Evolutionary conservation across 2,888 invertebrate genomes (phyloP), one percentile per base, ranked within the genome.

Genomic region (Calameuta idolon): DNA sequence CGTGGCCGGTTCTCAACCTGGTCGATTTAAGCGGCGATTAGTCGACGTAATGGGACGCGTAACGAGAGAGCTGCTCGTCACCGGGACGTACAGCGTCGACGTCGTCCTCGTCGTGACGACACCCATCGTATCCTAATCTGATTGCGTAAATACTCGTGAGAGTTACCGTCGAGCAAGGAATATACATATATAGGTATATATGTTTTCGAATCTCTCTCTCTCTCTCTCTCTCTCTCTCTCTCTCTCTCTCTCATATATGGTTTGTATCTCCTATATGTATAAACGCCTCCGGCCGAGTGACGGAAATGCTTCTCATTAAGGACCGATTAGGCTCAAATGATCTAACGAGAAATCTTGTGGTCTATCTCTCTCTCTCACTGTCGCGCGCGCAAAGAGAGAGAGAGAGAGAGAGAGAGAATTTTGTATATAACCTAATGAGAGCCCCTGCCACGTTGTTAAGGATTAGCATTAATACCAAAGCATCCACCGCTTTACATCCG

Each of bases 241-340:
- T 69, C 69, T 69, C 69, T 69, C 23, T 69, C 40, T 4, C 40
- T 4, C 12, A 0, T 5, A 1, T 40, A 23, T 23, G 55, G 2
- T 23, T 55, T 23, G 9, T 9, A 23, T 55, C 23, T 55, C 9
- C 2, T 55, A 55, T 55, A n/a, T n/a, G n/a, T n/a, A 5, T 2
- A 9, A 55, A 23, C 23, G 9, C 55, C 55, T 74, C 9, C 12
- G 75, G 76, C 73, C 76, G 68, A 37, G 73, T 34, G 34, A 74
- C 69, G 40, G 75, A 71, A 78, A 69, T 69, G 77, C 75, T 82
- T 80, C 77, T 81, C 82, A 83, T 85, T 83, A 85, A 80, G 78
- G 83, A 77, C 80, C 83, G 83, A 85, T 85, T 83, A 83, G 80
- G 81, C 81, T 84, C 79, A 82, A 55, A 55, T 55, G 23, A 55